Evolutionary conservation across 2,797 vertebrate species (phyloP).

Genomic region (Ispidina picta): DNA sequence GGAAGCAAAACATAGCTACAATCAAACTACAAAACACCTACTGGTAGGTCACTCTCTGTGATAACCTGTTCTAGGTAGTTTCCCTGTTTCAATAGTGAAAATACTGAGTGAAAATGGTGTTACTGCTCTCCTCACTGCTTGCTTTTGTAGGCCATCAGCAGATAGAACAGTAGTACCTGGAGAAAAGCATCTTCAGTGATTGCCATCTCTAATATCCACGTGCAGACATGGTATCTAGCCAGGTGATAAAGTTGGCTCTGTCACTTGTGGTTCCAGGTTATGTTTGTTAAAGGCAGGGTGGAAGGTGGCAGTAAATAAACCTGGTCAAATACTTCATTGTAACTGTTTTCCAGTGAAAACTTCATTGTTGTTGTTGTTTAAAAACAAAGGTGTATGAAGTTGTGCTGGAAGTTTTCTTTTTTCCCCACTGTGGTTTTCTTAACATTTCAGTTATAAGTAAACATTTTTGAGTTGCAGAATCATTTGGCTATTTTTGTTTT

Average conservation of each 20-base stretch:
- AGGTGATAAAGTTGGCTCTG: neutral
- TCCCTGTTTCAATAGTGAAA: too few relatives aligned
- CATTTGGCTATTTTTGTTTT: neutral
- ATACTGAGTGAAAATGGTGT: neutral
- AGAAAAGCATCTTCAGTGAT: neutral
- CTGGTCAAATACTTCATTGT: neutral
- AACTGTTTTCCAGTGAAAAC: neutral
- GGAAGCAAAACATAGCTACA: neutral
- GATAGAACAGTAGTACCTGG: neutral
- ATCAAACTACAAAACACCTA: neutral
- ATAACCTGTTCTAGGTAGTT: neutral
- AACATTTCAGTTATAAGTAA: neutral
- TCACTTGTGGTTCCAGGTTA: neutral
- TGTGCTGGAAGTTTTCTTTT: neutral
- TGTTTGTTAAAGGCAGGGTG: neutral
- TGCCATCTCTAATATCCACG: neutral
- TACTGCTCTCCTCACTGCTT: neutral
- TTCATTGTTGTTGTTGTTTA: neutral
- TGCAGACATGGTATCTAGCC: neutral
- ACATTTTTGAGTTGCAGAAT: neutral
- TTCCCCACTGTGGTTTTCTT: neutral
- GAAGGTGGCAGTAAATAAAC: neutral
- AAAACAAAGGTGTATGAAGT: accelerated
- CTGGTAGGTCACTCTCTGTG: neutral
- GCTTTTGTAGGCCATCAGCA: neutral